A percentile compares a stretch with the other conserved stretches of the same genome.
Conservation (phyloP, 1,140 invertebrate genomes). For the Aricia agestis region DNA sequence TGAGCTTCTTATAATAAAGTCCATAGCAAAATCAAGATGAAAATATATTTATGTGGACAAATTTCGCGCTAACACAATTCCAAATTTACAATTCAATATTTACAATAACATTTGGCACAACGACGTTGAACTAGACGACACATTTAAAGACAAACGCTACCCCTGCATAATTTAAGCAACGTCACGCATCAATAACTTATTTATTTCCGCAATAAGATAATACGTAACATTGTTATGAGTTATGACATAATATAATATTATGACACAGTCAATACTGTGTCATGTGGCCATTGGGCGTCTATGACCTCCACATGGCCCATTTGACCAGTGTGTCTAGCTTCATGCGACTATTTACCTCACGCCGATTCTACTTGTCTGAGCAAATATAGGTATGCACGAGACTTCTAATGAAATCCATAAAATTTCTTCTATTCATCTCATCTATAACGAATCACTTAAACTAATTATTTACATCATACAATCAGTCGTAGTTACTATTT, state of each 20-base stretch:
- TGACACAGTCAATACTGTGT: too few species aligned
- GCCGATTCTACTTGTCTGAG: slow-evolving; percentile 57
- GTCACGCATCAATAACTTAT: too few species aligned
- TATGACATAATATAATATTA: too few species aligned
- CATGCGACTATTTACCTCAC: slow-evolving; percentile 51
- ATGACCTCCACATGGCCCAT: not conserved
- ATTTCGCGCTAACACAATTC: not conserved
- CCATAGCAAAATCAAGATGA: slow-evolving; percentile 4
- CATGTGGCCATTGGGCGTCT: too few species aligned
- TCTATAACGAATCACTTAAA: slow-evolving; percentile 61
- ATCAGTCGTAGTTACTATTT: slow-evolving; percentile 71
- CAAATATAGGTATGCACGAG: slow-evolving; percentile 71
- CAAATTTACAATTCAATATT: not conserved
- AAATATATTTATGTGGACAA: slow-evolving; percentile 9
- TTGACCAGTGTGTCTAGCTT: slow-evolving; percentile 22
- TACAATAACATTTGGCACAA: slow-evolving; percentile 62
- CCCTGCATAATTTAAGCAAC: too few species aligned
- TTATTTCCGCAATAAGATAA: too few species aligned
- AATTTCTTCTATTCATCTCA: slow-evolving; percentile 49
- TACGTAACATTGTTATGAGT: too few species aligned
- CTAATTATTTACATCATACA: slow-evolving; percentile 73
- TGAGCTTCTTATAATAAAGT: slow-evolving; percentile 11
- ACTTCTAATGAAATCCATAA: slow-evolving; percentile 66
- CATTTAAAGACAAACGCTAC: not conserved
- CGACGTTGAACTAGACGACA: slow-evolving; percentile 33